Conservation (phyloP, 1,140 invertebrate genomes). For the Metopolophium dirhodum region DNA sequence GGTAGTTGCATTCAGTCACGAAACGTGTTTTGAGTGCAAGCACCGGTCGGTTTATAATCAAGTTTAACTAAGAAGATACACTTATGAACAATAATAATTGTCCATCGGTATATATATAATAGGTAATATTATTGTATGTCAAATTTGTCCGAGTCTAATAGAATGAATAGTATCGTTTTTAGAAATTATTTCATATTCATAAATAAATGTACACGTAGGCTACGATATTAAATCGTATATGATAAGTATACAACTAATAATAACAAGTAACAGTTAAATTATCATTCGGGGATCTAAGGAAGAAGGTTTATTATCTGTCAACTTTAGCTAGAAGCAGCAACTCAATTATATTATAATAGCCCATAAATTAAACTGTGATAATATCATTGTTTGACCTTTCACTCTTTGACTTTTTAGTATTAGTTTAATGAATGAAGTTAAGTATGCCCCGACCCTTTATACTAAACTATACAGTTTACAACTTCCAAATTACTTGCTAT, state of each 20-base stretch:
- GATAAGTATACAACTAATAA: not conserved
- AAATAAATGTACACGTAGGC: not conserved
- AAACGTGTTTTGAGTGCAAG: no score
- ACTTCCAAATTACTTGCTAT: slow-evolving; percentile 33
- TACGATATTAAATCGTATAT: not conserved
- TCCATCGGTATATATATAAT: not conserved
- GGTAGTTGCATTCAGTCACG: no score
- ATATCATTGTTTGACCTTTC: slow-evolving; percentile 50
- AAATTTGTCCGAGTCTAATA: not conserved
- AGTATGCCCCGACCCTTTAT: not conserved
- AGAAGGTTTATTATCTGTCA: not conserved
- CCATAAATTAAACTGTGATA: slow-evolving; percentile 44
- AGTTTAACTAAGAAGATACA: not conserved
- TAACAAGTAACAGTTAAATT: not conserved
- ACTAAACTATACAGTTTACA: slow-evolving; percentile 28
- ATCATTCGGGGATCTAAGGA: not conserved
- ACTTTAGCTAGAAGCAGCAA: slow-evolving; percentile 21
- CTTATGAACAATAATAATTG: not conserved
- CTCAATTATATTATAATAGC: slow-evolving; percentile 20
- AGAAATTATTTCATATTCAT: not conserved
- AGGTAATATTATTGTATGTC: not conserved
- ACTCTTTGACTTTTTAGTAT: slow-evolving; percentile 37
- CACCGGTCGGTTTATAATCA: not conserved
- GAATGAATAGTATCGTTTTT: not conserved
- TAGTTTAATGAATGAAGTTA: slow-evolving; percentile 43